These are phyloP conservation scores for Cyclopterus lumpus DNA, from an alignment of 2,797 vertebrate genomes.

Conservation along the genomic window DNA sequence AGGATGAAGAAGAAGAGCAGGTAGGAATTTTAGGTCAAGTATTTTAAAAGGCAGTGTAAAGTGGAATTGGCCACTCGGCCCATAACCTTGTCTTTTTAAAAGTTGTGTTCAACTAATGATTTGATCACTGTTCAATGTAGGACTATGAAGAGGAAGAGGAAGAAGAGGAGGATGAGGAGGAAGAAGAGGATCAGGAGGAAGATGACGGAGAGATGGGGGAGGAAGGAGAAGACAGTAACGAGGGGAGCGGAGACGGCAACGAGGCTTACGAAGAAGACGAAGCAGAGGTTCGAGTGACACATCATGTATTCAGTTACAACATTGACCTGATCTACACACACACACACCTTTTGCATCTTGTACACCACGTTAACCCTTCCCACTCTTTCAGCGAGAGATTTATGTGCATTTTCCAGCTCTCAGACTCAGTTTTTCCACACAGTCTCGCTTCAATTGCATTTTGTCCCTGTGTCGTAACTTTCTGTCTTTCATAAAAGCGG, in stretches of 20 bases:
- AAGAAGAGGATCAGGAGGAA: conserved; percentile 92
- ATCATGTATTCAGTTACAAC: neutral
- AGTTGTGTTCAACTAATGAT: neutral
- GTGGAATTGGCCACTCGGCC: neutral
- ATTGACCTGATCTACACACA: conserved; percentile 1
- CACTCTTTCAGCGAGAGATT: conserved; percentile 3
- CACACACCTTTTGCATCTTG: conserved; percentile 13
- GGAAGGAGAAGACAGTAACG: conserved; percentile 95
- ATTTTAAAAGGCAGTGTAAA: neutral
- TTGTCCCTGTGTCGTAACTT: conserved; percentile 33
- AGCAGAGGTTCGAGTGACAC: conserved; percentile 84
- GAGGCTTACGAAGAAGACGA: conserved; percentile 94
- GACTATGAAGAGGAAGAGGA: conserved; percentile 91
- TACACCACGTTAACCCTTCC: conserved; percentile 21
- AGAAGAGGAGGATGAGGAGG: conserved; percentile 93
- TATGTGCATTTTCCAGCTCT: conserved; percentile 17
- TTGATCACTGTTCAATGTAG: conserved; percentile 68
- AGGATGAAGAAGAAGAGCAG: conserved; percentile 87
- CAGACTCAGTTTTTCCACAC: conserved; percentile 63
- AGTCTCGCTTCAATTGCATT: conserved; percentile 13
- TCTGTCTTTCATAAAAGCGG: conserved; percentile 21
- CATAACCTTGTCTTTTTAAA: neutral
- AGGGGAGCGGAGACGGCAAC: conserved; percentile 93
- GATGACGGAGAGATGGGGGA: conserved; percentile 93
- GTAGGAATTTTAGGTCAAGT: conserved; percentile 25